Percentiles rank a stretch among this genome's conserved stretches.
These are phyloP conservation scores for Leucania comma DNA, from an alignment of 2,888 invertebrate genomes.

Conservation along the genomic window DNA sequence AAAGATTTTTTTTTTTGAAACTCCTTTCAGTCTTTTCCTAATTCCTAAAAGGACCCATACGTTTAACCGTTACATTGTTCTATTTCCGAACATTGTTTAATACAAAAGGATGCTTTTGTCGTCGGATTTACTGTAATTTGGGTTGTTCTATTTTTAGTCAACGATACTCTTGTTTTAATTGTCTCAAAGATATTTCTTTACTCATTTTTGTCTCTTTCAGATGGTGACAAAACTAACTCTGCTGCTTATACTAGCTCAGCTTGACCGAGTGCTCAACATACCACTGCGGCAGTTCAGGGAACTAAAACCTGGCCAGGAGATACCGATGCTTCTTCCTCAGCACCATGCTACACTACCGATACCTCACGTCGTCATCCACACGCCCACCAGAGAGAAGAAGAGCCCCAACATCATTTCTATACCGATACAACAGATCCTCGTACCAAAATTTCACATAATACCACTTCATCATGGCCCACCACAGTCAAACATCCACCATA, in stretches of 20 bases:
- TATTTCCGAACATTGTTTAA: constrained; percentile 23
- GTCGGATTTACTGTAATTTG: constrained; percentile 3
- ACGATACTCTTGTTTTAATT: background rate
- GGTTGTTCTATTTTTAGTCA: background rate
- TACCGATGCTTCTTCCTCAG: constrained; percentile 55
- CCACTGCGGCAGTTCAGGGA: constrained; percentile 63
- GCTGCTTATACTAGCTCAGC: constrained; percentile 65
- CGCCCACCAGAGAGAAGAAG: constrained; percentile 69
- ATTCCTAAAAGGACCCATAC: constrained; percentile 16
- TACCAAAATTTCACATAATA: constrained; percentile 80
- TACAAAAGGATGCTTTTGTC: constrained; percentile 28
- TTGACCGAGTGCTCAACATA: constrained; percentile 65
- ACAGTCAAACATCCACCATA: constrained; percentile 75
- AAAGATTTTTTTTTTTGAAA: background rate
- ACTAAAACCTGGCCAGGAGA: constrained; percentile 45
- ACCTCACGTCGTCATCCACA: constrained; percentile 37
- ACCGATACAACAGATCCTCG: constrained; percentile 67
- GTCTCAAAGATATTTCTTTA: no score
- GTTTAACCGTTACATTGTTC: constrained; percentile 25
- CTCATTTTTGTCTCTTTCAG: constrained; percentile 58
- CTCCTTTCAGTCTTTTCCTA: constrained; percentile 13
- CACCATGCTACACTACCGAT: constrained; percentile 42
- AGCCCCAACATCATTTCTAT: constrained; percentile 72
- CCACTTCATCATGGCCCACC: constrained; percentile 67
- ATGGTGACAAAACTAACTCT: constrained; percentile 72